Percentiles rank a stretch among this genome's conserved stretches.
phyloP scores from a whole-genome alignment of 2,113 vertebrate genomes.

The Aptenodytes patagonicus region DNA sequence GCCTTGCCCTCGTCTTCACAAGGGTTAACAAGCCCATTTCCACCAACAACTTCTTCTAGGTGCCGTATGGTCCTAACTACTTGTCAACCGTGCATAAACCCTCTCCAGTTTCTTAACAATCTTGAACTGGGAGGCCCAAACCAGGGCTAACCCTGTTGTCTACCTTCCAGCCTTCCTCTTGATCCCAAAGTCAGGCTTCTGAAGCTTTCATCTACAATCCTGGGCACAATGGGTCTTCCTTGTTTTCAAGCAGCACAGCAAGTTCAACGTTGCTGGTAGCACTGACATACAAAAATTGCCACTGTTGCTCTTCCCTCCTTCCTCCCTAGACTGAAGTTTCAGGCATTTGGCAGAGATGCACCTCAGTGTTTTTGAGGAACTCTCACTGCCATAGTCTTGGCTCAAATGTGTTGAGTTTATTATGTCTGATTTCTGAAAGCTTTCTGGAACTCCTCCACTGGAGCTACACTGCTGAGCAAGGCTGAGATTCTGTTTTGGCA shows the following conservation, averaged over 20 bases:
- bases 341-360: not conserved
- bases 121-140: not conserved
- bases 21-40: not conserved
- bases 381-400: not conserved
- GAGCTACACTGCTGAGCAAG: not conserved
- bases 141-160: not conserved
- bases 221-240: not conserved
- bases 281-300: not conserved
- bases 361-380: not conserved
- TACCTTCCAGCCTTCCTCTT: not conserved
- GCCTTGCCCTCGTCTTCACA: not conserved
- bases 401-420: fast-evolving
- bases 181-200: not conserved
- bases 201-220: not conserved
- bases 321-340: not conserved
- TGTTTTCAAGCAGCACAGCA: not conserved
- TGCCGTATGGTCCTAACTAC: not conserved
- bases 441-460: not conserved
- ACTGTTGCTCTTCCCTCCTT: not conserved
- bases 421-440: not conserved
- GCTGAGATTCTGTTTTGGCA: not conserved
- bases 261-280: not conserved
- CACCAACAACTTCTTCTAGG: not conserved
- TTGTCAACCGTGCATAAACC: not conserved
- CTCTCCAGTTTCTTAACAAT: not conserved